Conservation (phyloP, 92 coral and sea anemone species). For the Metridium senile region DNA sequence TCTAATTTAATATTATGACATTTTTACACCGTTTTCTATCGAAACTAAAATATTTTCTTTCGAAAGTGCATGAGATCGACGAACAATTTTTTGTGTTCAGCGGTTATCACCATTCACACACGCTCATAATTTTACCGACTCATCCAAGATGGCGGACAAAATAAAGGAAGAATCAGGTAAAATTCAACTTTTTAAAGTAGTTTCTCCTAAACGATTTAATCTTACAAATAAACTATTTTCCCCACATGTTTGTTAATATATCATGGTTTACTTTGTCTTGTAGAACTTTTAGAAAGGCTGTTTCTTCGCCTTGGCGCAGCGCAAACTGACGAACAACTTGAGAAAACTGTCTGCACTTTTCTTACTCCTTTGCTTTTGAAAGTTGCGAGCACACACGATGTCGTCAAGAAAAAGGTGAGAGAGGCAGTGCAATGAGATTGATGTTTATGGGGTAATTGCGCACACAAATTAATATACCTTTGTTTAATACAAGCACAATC, state of each 20-base stretch:
- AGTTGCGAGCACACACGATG: constrained; percentile 77
- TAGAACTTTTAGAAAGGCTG: constrained; percentile 91
- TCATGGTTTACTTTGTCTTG: not conserved
- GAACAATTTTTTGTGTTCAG: constrained; percentile 32
- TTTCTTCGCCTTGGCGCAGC: constrained; percentile 93
- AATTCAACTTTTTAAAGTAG: not conserved
- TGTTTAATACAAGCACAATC: too few species aligned
- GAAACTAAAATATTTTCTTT: not conserved
- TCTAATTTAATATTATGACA: too few species aligned
- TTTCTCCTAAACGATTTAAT: not conserved
- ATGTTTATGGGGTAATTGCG: not conserved
- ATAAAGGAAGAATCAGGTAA: constrained; percentile 68
- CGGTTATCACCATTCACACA: constrained; percentile 38
- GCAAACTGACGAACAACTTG: constrained; percentile 85
- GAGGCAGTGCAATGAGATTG: not conserved
- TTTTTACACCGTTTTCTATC: not conserved
- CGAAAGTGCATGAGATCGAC: constrained; percentile 41
- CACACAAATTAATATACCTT: not conserved
- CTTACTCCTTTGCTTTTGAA: constrained; percentile 85
- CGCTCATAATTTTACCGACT: constrained; percentile 24
- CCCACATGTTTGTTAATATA: not conserved
- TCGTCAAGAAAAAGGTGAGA: constrained; percentile 83
- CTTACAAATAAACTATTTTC: not conserved
- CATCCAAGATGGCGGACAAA: constrained; percentile 77
- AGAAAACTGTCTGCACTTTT: constrained; percentile 78